Evolutionary conservation across 2,888 invertebrate species (phyloP).

Genomic region (Pyrocoelia pectoralis): DNA sequence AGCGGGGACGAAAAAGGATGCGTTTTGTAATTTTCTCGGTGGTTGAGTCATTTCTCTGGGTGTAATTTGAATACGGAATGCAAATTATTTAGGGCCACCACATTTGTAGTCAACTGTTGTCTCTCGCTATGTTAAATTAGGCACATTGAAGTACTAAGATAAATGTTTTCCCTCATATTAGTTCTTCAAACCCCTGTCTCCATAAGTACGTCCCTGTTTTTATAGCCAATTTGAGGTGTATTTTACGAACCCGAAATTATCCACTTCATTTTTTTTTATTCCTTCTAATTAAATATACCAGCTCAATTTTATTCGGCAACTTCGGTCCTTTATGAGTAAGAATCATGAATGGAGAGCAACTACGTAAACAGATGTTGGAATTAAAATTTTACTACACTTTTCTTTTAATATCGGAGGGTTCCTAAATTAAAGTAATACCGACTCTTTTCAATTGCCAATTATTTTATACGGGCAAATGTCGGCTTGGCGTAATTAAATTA

Average conservation of each 20-base stretch:
- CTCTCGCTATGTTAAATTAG: conserved; percentile 16
- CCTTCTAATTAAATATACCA: neutral
- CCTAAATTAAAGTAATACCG: no score
- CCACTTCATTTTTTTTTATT: neutral
- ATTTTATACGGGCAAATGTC: no score
- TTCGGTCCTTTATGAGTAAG: no score
- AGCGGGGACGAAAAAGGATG: conserved; percentile 12
- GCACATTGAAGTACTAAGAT: conserved; percentile 3
- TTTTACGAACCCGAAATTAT: neutral
- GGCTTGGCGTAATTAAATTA: no score
- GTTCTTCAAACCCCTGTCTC: conserved; percentile 5
- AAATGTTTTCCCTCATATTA: conserved; percentile 11
- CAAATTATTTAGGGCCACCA: conserved; percentile 19
- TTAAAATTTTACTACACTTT: no score
- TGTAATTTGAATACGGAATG: conserved; percentile 30
- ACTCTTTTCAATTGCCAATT: no score
- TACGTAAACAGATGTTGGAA: no score
- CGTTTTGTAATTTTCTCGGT: conserved; percentile 27
- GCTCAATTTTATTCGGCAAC: no score
- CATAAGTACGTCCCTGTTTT: conserved; percentile 2
- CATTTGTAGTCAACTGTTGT: conserved; percentile 27
- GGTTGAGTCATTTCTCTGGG: conserved; percentile 20
- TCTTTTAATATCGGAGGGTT: no score
- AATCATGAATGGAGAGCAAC: no score
- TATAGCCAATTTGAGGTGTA: neutral